phyloP scores from a whole-genome alignment of 1,140 invertebrate genomes.

The Aphaenogaster rudis region DNA sequence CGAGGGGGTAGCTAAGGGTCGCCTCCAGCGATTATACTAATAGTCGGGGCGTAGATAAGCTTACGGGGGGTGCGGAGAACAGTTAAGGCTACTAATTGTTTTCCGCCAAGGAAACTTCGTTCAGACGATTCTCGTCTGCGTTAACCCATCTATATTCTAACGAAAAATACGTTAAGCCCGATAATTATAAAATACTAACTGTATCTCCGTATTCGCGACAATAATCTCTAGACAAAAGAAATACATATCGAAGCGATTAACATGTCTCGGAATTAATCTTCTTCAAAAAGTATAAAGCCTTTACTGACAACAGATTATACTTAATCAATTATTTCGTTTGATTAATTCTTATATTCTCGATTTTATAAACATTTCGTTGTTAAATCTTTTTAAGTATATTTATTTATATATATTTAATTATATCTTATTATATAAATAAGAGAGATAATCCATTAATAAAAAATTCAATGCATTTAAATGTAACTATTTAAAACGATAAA shows the following conservation, averaged over 20 bases:
- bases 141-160: constrained; percentile 63
- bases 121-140: constrained; percentile 64
- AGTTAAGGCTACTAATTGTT: constrained; percentile 76
- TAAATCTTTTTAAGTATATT: neutral
- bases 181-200: constrained; percentile 32
- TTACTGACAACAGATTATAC: constrained; percentile 2
- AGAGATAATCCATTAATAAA: neutral
- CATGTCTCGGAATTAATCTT: constrained; percentile 12
- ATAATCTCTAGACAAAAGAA: constrained; percentile 2
- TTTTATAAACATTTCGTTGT: neutral
- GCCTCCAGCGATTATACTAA: constrained; percentile 79
- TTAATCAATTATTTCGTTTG: neutral
- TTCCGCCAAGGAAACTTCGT: constrained; percentile 73
- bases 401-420: neutral
- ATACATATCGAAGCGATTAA: neutral
- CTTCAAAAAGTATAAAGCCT: neutral
- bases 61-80: constrained; percentile 63
- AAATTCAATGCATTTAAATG: neutral
- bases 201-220: neutral
- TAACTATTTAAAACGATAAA: neutral
- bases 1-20: constrained; percentile 75
- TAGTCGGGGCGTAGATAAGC: constrained; percentile 79
- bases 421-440: neutral
- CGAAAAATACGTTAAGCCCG: constrained; percentile 41
- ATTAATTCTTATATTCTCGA: neutral